Percentiles rank a stretch among this genome's conserved stretches.
These are phyloP conservation scores for Motacilla alba DNA, from an alignment of 2,113 vertebrate genomes.

Conservation along the genomic window DNA sequence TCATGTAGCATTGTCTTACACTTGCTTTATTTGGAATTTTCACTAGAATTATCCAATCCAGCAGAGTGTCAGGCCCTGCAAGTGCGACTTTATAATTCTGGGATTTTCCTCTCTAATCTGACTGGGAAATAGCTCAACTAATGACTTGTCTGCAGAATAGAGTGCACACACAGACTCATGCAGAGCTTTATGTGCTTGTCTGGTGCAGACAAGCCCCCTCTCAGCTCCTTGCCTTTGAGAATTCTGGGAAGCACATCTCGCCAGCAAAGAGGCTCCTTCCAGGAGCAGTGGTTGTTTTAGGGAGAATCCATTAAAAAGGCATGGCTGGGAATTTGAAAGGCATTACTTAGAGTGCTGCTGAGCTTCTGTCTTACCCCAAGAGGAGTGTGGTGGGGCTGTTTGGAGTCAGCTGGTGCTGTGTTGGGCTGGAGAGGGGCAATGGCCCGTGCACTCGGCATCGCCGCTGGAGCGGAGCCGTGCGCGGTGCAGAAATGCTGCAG, in stretches of 20 bases:
- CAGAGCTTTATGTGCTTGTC: not conserved
- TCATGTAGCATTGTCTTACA: not conserved
- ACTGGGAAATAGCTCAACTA: constrained; percentile 25
- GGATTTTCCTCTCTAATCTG: not conserved
- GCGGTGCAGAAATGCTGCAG: not conserved
- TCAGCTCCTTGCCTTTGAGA: not conserved
- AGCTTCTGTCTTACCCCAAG: not conserved
- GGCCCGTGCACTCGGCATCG: accelerated
- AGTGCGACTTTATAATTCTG: not conserved
- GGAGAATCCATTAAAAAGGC: not conserved
- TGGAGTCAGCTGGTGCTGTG: not conserved
- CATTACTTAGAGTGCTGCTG: not conserved
- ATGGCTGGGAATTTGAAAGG: not conserved
- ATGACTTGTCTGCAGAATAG: not conserved
- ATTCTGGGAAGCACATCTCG: not conserved
- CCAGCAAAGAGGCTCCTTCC: not conserved
- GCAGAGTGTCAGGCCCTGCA: not conserved
- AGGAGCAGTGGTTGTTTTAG: not conserved
- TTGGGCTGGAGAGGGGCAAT: not conserved
- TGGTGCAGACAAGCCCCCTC: not conserved
- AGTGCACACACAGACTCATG: not conserved
- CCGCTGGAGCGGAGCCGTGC: accelerated
- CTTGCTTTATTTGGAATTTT: not conserved
- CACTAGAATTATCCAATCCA: not conserved
- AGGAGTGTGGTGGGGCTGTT: not conserved